Evolutionary conservation across 2,113 vertebrate species (phyloP).

Genomic region (Galemys pyrenaicus): DNA sequence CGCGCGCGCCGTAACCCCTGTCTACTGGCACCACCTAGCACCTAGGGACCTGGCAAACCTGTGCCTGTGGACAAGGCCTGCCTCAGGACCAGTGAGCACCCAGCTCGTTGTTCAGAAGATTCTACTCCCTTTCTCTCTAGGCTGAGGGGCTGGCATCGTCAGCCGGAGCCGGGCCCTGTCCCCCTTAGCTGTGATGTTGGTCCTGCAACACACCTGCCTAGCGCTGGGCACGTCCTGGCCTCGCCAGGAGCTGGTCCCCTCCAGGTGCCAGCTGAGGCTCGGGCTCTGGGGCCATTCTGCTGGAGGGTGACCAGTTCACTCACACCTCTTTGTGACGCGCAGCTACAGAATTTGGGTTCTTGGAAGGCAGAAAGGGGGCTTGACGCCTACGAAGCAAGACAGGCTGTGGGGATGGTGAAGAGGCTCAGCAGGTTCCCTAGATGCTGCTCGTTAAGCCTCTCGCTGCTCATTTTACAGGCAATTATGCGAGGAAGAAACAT

Average conservation of each 20-base stretch:
- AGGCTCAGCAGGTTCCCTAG: neutral
- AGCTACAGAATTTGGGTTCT: neutral
- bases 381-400: neutral
- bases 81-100: neutral
- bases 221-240: neutral
- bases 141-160: neutral
- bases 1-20: no score
- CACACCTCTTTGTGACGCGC: neutral
- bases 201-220: neutral
- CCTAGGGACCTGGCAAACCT: neutral
- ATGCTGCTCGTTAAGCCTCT: neutral
- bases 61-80: neutral
- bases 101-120: neutral
- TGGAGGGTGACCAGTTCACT: neutral
- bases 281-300: neutral
- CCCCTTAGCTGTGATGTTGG: neutral
- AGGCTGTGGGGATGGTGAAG: neutral
- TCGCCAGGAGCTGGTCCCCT: neutral
- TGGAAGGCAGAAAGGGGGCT: neutral
- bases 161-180: neutral
- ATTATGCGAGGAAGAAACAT: neutral
- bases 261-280: neutral
- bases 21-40: neutral
- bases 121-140: neutral
- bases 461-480: constrained; percentile 1